Percentiles rank a stretch among this genome's conserved stretches.
These are phyloP conservation scores for Lonchura striata DNA, from an alignment of 2,113 vertebrate species.

Conservation along the genomic window DNA sequence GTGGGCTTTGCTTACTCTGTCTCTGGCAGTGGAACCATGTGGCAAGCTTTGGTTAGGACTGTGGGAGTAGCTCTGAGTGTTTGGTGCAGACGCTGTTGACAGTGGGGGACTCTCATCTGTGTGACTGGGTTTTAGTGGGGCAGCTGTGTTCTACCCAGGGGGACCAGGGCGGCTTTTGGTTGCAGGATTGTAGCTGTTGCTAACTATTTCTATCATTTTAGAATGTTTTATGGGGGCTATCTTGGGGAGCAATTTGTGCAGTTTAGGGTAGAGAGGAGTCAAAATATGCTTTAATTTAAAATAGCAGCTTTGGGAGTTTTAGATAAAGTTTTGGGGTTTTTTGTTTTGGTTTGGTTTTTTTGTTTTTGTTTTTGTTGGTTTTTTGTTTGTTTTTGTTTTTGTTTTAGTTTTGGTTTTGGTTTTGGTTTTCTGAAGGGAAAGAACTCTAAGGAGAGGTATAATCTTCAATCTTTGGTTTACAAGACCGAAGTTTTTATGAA, in stretches of 20 bases:
- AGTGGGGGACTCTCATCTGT: not conserved
- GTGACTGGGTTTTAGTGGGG: not conserved
- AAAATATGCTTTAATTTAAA: not conserved
- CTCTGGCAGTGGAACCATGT: accelerated
- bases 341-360: no score
- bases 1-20: not conserved
- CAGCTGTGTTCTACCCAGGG: not conserved
- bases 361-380: no score
- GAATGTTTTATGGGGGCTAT: not conserved
- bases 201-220: not conserved
- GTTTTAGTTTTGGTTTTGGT: no score
- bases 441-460: not conserved
- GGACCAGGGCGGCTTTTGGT: not conserved
- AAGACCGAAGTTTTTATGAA: not conserved
- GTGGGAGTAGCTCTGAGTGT: not conserved
- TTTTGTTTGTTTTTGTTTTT: no score
- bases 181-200: not conserved
- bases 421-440: not conserved
- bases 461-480: not conserved
- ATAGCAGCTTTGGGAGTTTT: not conserved
- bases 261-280: not conserved
- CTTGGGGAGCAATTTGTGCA: accelerated
- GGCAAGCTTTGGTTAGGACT: no score
- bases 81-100: not conserved
- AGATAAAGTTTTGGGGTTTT: not conserved